Evolutionary conservation across 2,113 vertebrate genomes (phyloP).

Genomic region (Leucoraja erinaceus): DNA sequence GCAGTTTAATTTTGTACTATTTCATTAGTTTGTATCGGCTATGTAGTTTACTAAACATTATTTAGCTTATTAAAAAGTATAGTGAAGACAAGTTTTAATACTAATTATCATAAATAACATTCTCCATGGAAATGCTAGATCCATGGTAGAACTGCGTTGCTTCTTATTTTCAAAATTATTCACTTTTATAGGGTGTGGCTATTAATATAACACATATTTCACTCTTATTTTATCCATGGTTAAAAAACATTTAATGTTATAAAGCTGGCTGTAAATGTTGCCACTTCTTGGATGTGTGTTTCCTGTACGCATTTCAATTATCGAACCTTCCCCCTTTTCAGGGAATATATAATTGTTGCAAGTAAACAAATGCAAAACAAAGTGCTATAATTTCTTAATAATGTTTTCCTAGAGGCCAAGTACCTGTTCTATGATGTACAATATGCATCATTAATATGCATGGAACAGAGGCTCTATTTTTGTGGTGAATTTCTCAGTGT

Average conservation of each 20-base stretch:
- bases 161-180: neutral
- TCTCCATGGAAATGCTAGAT: neutral
- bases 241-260: neutral
- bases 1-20: too few species aligned
- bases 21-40: neutral
- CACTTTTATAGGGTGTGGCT: neutral
- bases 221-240: neutral
- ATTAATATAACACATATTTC: neutral
- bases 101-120: neutral
- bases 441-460: neutral
- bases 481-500: neutral
- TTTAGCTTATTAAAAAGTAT: slow-evolving; percentile 20
- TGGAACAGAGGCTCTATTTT: neutral
- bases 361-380: neutral
- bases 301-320: neutral
- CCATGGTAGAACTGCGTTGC: neutral
- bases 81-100: neutral
- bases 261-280: neutral
- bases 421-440: neutral
- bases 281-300: neutral
- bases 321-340: neutral
- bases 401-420: neutral
- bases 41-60: neutral
- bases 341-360: neutral
- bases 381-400: neutral